Base-by-base conservation (phyloP, 2,888 invertebrate species). In the Pheosia tremula region DNA sequence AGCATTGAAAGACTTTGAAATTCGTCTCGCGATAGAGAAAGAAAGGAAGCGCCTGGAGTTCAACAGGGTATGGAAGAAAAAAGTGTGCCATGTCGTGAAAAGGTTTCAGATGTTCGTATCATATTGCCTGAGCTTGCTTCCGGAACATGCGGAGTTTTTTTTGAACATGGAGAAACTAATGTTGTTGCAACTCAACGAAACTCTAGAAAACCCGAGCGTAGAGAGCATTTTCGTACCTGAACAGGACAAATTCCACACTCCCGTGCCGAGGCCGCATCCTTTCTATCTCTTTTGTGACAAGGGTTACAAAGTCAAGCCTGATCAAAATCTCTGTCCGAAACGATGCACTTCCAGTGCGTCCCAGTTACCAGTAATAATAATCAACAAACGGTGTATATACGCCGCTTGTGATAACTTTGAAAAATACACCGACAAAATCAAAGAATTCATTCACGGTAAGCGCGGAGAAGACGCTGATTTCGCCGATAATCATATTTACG, bases 101-200 rank as follows among this genome's bases (percentile, higher is more conserved):
- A 84, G 81, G 61, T 89, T 93, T 62, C 92, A 92, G 81, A 71
- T 80, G 59, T 92, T 93, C 70, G 86, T 91, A 36, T 74, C 79
- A n/a, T 90, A 87, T 67, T 88, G 87, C 62, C 67, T 93, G n/a
- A 82, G 86, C 38, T 72, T 75, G 24, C 63, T 92, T 56, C 93
- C 93, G 3, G 88, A 91, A 13, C 83, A 91, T 58, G 89, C 90
- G 0, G 92, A 92, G 2, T 93, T 92, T 74, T 92, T 93, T 67
- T 80, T 89, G 52, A 88, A 93, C 56, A 85, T 91, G 81, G 93
- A 93, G 67, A 90, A 89, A 65, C 69, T 93, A 53, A 87, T 93
- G 89, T 69, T 93, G 68, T 60, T 92, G 60, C 93, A 93, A 67
- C 58, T 93, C 10, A 84, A 82, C 60, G 83, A 88, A 63, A 78